Evolutionary conservation across 2,888 invertebrate genomes (phyloP).

Genomic region (Hemithea aestivaria): DNA sequence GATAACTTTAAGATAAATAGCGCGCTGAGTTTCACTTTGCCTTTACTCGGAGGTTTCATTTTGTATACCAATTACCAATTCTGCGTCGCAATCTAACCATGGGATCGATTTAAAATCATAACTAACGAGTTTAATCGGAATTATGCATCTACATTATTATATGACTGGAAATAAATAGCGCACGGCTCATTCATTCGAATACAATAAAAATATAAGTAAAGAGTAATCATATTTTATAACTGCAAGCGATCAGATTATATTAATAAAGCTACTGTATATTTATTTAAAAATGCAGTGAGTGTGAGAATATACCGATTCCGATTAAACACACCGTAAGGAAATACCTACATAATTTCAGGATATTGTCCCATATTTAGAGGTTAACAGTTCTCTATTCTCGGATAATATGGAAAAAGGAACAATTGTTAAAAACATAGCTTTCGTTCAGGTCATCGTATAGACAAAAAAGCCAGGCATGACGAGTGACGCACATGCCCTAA

Average conservation of each 20-base stretch:
- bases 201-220: not conserved
- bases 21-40: slow-evolving; percentile 62
- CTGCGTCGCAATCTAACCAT: slow-evolving; percentile 47
- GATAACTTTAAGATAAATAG: slow-evolving; percentile 76
- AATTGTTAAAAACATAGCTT: not conserved
- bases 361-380: no score
- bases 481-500: slow-evolving; percentile 13
- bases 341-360: no score
- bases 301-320: no score
- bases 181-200: slow-evolving; percentile 1
- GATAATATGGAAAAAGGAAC: no score
- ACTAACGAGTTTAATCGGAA: slow-evolving; percentile 41
- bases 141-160: slow-evolving; percentile 28
- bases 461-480: slow-evolving; percentile 8
- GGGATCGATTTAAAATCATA: slow-evolving; percentile 54
- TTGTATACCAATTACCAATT: slow-evolving; percentile 45
- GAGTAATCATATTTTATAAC: slow-evolving; percentile 1
- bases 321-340: no score
- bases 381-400: no score
- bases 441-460: slow-evolving; percentile 15
- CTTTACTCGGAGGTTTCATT: slow-evolving; percentile 51
- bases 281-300: no score
- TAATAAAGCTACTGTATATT: slow-evolving; percentile 1
- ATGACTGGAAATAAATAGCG: slow-evolving; percentile 11
- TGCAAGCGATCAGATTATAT: slow-evolving; percentile 5